Evolutionary conservation across 2,113 vertebrate genomes (phyloP).

Genomic region (Nycticorax nycticorax): DNA sequence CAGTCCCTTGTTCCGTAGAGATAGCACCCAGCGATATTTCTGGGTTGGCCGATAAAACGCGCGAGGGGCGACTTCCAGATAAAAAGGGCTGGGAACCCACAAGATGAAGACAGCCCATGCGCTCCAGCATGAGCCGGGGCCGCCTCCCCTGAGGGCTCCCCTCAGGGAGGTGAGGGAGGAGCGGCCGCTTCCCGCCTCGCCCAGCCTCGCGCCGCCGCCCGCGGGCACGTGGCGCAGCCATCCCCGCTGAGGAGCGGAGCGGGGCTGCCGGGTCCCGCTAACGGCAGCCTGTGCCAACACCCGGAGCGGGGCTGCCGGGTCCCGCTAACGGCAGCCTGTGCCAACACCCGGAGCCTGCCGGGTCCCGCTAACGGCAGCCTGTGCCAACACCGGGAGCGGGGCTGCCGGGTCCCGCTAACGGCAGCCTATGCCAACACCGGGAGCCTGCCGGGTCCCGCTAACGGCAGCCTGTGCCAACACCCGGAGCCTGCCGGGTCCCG

Average conservation of each 20-base stretch:
- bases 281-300: rapidly evolving
- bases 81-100: background rate
- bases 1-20: background rate
- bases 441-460: too few relatives aligned
- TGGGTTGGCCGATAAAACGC: background rate
- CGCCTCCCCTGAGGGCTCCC: background rate
- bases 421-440: background rate
- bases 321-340: background rate
- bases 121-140: too few relatives aligned
- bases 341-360: rapidly evolving
- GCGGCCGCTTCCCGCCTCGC: background rate
- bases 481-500: too few relatives aligned
- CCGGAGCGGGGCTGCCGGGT: too few relatives aligned
- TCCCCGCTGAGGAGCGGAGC: background rate
- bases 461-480: rapidly evolving
- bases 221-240: background rate
- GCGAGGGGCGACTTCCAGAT: background rate
- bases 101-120: background rate
- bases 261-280: too few relatives aligned
- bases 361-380: background rate
- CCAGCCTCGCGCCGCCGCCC: background rate
- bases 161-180: background rate
- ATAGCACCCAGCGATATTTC: background rate
- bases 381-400: background rate
- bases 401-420: too few relatives aligned